Base-by-base conservation (phyloP, 2,113 vertebrate species). In the Setophaga coronata region DNA sequence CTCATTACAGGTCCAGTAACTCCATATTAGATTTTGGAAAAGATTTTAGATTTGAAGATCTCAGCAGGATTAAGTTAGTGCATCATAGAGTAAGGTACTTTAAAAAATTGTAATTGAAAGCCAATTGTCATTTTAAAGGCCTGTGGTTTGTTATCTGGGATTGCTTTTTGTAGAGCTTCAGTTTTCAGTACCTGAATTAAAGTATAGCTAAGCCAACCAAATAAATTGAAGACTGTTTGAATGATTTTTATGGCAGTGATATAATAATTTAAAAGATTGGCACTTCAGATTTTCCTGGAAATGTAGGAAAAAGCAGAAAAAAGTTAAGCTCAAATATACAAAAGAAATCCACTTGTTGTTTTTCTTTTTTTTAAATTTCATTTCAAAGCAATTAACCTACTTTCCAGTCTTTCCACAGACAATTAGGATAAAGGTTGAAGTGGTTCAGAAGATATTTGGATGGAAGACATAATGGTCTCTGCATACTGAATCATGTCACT, bases 231-330 rank as follows among this genome's bases (percentile, higher is more conserved):
- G 79, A 67, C 58, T 72, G 56, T 76, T 95, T 82, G 73, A 95
- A 95, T 94, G 8, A 91, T 64, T 97, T 97, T 98, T 96, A 96
- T 92, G 84, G 62, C 65, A 95, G 67, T 95, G 71, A 96, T 90
- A 95, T 93, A 66, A 97, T 95, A 95, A 95, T 79, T 85, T 94
- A 87, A 96, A 97, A 96, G 82, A 71, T 0, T 94, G 80, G n/a
- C 80, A 95, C 97, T 97, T 97, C 93, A 94, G 86, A 97, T 97
- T 97, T 98, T 97, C 93, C 91, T 96, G 93, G 93, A 67, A 95
- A 60, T 77, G 64, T 93, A 96, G 85, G 85, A 96, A 97, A 89
- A 89, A 94, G 45, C 28, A 95, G 72, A 84, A 96, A 80, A 95
- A 94, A 54, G 34, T 97, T 96, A 97, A 93, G 82, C 38, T 77